phyloP scores from a whole-genome alignment of 2,797 vertebrate species.

The Oreochromis grahami region DNA sequence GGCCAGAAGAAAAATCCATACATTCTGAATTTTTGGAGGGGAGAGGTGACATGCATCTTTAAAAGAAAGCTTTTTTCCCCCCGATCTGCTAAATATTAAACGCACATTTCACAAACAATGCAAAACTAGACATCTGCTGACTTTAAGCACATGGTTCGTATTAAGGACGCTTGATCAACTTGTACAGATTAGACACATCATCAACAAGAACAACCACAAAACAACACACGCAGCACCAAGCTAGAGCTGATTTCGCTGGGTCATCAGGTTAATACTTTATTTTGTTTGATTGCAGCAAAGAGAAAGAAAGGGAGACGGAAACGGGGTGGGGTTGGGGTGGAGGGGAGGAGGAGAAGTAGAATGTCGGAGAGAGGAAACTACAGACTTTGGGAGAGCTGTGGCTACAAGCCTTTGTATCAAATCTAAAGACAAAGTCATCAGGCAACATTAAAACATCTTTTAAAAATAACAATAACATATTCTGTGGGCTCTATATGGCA shows the following conservation, averaged over 20 bases:
- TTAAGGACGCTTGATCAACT: not conserved
- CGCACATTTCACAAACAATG: not conserved
- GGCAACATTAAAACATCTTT: conserved; percentile 82
- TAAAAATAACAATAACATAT: conserved; percentile 80
- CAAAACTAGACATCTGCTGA: not conserved
- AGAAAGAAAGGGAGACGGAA: conserved; percentile 74
- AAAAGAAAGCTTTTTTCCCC: rapidly evolving
- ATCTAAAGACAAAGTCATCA: conserved; percentile 82
- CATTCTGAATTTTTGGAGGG: not conserved
- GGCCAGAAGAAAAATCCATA: not conserved
- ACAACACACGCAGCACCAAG: conserved; percentile 24
- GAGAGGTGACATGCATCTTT: not conserved
- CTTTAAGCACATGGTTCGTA: not conserved
- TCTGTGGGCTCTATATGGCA: conserved; percentile 80
- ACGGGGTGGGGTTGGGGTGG: conserved; percentile 32
- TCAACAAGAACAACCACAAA: not conserved
- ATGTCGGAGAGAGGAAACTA: conserved; percentile 68
- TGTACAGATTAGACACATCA: not conserved
- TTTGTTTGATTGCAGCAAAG: conserved; percentile 84
- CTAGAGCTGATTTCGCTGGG: conserved; percentile 57
- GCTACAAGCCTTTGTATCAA: conserved; percentile 82
- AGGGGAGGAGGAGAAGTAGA: conserved; percentile 40
- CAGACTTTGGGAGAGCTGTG: conserved; percentile 79
- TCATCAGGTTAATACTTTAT: conserved; percentile 89
- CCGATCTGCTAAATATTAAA: not conserved